Evolutionary conservation across 2,113 vertebrate genomes (phyloP).

Genomic region (Sceloporus undulatus): DNA sequence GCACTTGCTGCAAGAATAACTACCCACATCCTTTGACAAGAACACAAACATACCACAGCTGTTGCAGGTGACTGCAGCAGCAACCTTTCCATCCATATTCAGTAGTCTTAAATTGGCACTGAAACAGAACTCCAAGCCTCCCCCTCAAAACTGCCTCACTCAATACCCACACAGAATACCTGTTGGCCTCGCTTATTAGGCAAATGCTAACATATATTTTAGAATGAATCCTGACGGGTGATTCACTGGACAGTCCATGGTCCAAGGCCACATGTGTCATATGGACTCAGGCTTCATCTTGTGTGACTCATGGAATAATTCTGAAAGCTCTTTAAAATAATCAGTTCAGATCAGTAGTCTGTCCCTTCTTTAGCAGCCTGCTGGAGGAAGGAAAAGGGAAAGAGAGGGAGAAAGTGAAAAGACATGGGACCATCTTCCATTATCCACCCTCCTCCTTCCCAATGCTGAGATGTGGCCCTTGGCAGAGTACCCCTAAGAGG

Average conservation of each 20-base stretch:
- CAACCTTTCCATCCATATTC: no score
- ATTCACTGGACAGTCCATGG: not conserved
- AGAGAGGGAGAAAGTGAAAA: not conserved
- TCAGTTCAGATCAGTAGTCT: not conserved
- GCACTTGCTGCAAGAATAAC: no score
- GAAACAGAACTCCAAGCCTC: no score
- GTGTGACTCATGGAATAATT: not conserved
- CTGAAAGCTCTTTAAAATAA: not conserved
- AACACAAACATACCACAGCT: no score
- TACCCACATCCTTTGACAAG: no score
- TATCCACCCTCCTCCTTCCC: no score
- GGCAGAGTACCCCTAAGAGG: not conserved
- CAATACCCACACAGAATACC: no score
- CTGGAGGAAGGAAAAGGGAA: not conserved
- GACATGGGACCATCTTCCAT: not conserved
- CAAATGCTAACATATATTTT: not conserved
- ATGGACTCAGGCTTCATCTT: no score
- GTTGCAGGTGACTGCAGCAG: no score
- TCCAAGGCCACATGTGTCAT: not conserved
- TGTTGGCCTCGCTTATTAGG: no score
- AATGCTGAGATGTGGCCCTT: not conserved
- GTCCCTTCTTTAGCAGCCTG: not conserved
- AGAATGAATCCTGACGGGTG: not conserved
- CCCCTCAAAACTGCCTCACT: no score
- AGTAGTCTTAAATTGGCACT: no score